Base-by-base conservation (phyloP, 1,140 invertebrate species). In the Pseudomyrmex dendroicus region DNA sequence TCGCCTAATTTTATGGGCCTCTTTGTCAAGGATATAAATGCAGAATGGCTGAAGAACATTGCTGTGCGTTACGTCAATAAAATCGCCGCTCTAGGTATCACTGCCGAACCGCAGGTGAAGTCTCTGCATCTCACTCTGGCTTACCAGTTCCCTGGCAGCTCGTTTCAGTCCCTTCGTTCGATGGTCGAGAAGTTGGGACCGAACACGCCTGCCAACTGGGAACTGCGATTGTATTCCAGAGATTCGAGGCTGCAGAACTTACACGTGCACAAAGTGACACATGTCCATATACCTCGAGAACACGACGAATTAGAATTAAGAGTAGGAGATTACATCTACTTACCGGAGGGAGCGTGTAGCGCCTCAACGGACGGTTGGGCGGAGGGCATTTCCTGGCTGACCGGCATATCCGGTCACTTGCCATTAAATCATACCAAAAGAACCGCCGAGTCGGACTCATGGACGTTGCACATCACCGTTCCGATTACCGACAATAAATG, bases 1-100 rank as follows among this genome's bases (percentile, higher is more conserved):
- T 98, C 97, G 44, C 96, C 96, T 22, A 98, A 98, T 93, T 98
- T 98, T 91, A 97, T 98, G 96, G 97, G 97, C 0, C 95, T 98
- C 17, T 98, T 98, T 94, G 96, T 98, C 7, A 96, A 96, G 67
- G 96, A 98, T 76, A 95, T 97, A 86, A 96, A 97, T 93, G 96
- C 96, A 0, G 96, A 97, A 84, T 96, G 96, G 92, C 93, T 98
- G 20, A 97, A 97, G 91, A 95, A 95, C 84, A 95, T 98, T 87
- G 96, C 97, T 35, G 94, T 96, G 84, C 95, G 97, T 89, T 98
- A 97, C 94, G 96, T 97, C 9, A 96, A 97, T 92, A 96, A 97
- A 95, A 95, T 97, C 15, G 95, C 96, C 67, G 96, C 96, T 90
- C 94, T 96, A 89, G 96, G 96, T 96, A 96, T 96, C 95, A 95